These are phyloP conservation scores for Scaptomyza flava DNA, from an alignment of 2,888 invertebrate genomes.

Conservation along the genomic window DNA sequence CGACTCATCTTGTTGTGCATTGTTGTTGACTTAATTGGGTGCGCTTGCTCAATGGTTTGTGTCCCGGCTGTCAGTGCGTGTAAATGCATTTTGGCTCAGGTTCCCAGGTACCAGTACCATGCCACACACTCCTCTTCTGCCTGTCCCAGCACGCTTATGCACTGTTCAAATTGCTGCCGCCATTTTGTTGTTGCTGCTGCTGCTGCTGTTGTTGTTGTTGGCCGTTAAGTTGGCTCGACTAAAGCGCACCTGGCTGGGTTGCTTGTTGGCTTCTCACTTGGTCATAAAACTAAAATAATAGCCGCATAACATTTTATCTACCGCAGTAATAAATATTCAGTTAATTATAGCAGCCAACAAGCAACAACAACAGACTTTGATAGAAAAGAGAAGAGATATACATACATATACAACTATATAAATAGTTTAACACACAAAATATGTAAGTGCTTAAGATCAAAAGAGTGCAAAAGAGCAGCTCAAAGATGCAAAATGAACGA, in stretches of 20 bases:
- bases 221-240: constrained; percentile 48
- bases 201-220: constrained; percentile 13
- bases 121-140: too few species aligned
- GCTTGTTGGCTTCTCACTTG: constrained; percentile 54
- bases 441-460: background rate
- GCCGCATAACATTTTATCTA: constrained; percentile 80
- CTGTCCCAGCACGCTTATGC: constrained; percentile 15
- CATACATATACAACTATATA: background rate
- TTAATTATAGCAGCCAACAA: constrained; percentile 68
- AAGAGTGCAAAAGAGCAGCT: background rate
- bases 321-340: constrained; percentile 78
- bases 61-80: constrained; percentile 37
- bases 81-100: constrained; percentile 62
- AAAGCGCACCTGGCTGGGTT: constrained; percentile 61
- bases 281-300: constrained; percentile 79
- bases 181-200: constrained; percentile 16
- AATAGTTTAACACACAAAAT: background rate
- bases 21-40: constrained; percentile 58
- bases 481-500: background rate
- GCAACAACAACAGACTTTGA: constrained; percentile 8
- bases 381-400: background rate
- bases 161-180: constrained; percentile 30
- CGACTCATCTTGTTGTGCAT: constrained; percentile 23
- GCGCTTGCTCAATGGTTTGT: constrained; percentile 67
- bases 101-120: constrained; percentile 17